Evolutionary conservation across 2,113 vertebrate genomes (phyloP), one percentile per base, ranked within the genome.

Genomic region (Notarius quadriscutis): DNA sequence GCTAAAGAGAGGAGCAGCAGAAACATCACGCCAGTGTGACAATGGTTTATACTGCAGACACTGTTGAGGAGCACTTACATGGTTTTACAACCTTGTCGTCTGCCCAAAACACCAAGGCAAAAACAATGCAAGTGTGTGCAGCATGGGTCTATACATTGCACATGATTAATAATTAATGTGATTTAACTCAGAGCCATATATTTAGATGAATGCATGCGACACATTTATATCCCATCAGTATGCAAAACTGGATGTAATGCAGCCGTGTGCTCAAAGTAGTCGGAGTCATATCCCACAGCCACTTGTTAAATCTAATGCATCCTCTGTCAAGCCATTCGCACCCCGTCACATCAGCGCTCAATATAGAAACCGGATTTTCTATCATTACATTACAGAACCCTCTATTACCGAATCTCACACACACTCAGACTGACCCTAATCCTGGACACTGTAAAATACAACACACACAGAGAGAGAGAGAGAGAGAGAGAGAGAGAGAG

Each of bases 321-420:
- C 94, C 95, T 91, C 96, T 93, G 95, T 95, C 93, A 96, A 95
- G 94, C 94, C 95, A 94, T 96, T 96, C 95, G 94, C 97, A 94
- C 96, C 96, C 97, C 95, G 95, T 96, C 96, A 94, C 96, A 95
- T 95, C 91, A 92, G 91, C 83, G 94, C 95, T 96, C 95, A 94
- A 95, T 93, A 95, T 91, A 96, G 96, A 96, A 96, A 96, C 95
- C 90, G 96, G 96, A 95, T 95, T 96, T 96, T 96, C 96, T 95
- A 93, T 94, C 94, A 95, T 96, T 94, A 95, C 94, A 95, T 96
- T 94, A 95, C 95, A 93, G 91, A 93, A 88, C 93, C 94, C 91
- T 94, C 93, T 90, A 93, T 94, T 93, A 96, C 90, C 90, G 91
- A 90, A 91, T 82, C 89, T 88, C 90, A 80, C 75, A 71, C 69